Evolutionary conservation across 2,797 vertebrate species (phyloP), one percentile per base, ranked within the genome.

Genomic region (Hypotaenidia okinawae): DNA sequence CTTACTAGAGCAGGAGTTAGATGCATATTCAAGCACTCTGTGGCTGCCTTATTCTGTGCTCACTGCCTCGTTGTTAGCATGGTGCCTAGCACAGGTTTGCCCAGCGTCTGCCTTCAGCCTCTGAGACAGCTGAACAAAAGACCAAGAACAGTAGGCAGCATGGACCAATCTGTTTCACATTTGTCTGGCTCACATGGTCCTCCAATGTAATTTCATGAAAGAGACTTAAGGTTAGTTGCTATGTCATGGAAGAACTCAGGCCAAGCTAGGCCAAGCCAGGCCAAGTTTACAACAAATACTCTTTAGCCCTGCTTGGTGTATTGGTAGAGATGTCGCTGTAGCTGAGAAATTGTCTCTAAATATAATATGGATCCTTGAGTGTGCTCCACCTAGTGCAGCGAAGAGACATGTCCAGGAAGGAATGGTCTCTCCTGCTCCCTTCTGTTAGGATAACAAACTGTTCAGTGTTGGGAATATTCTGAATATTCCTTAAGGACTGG

Each of bases 251-350:
- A 43, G 27, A 6, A 22, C 6, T 25, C 24, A 62, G 16, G 5
- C 57, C 55, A 68, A 77, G 45, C 6, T 49, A 77, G 22, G 33
- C 47, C 39, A 62, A 45, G 43, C n/a, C 39, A 69, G 70, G 45
- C 19, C 37, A 49, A 12, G 52, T 33, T 35, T 57, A 10, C 37
- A 37, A 37, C 37, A 10, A 37, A 37, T 37, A 70, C 11, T 68
- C 16, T 58, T 70, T 16, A 75, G 7, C 6, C 5, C 19, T 43
- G 6, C 62, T 74, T 59, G 86, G 37, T 24, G 10, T 28, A 22
- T n/a, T 69, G 24, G 16, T 24, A 68, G 66, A 55, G 54, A 64
- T 0, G 1, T 2, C 11, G 22, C 0, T 39, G 35, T 3, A 1
- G 24, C 30, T 69, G 55, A 80, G 52, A 11, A 61, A 45, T 16